Base-by-base conservation (phyloP, 2,888 invertebrate genomes). In the Notocelia uddmanniana region DNA sequence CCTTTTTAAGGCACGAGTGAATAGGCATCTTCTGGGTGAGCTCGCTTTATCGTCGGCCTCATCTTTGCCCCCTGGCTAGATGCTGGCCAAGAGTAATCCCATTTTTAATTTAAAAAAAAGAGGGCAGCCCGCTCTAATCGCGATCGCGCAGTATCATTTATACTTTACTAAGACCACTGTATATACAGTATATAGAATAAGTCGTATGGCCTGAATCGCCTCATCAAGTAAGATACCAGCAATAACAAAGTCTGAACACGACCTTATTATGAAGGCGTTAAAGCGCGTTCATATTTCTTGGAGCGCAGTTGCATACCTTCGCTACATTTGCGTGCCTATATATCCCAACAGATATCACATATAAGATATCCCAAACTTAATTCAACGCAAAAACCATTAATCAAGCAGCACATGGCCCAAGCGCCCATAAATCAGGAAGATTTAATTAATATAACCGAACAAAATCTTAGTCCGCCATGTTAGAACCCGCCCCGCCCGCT, bases 381-480 rank as follows among this genome's bases (percentile, higher is more conserved):
- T 85, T 79, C 81, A 83, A 84, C 75, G 31, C 85, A 83, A 90
- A 89, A 89, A 86, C 87, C 84, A 92, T 93, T 90, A 91, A 92
- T 92, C 79, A 81, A 77, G 84, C 81, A 84, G 79, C 91, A 91
- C 84, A 88, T 89, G 91, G 80, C 85, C 80, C 84, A 82, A 82
- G 80, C 85, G 83, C 83, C 85, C 89, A 91, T 93, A 93, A 93
- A 93, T 93, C 90, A 93, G 87, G 88, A 92, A 92, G 92, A 92
- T 92, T 93, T 92, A 93, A 93, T 93, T 92, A 92, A 91, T 92
- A 89, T 89, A 86, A 85, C 89, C 85, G 88, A 89, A 91, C 91
- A 87, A 92, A 93, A 93, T 93, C 93, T 93, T 93, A 93, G 84
- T 85, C 85, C 77, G 92, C 93, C 93, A 92, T 93, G 89, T 93